Base-by-base conservation (phyloP, 2,113 vertebrate genomes). In the Meriones unguiculatus region DNA sequence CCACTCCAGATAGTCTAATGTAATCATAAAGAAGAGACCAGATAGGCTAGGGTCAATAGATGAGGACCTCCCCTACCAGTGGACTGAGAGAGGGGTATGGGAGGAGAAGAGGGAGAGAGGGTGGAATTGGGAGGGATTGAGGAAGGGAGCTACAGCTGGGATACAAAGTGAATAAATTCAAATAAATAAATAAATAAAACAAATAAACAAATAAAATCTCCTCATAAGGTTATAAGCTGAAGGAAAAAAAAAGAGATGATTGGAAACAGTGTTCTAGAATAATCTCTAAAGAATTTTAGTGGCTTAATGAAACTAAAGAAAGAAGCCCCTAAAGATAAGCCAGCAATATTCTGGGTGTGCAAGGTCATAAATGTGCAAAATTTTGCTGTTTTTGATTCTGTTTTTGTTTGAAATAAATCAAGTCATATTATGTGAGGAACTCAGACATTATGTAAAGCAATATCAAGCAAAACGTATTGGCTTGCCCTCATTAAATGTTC, bases 261-360 rank as follows among this genome's bases (percentile, higher is more conserved):
- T 46, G 24, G n/a, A 97, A 75, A 87, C 38, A 85, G 50, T 93
- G 76, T 97, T 96, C 76, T 97, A 90, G 75, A 97, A 91, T 84
- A 72, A 85, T 11, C n/a, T 32, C 5, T 85, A 41, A 93, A 7
- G 70, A 90, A 94, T 88, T 81, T 10, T 20, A 77, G 41, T 90
- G 12, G 17, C 87, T 92, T 89, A 82, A 90, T 89, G 57, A 72
- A 69, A 69, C 13, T 67, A 80, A 85, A 64, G 18, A 38, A 32
- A 65, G 75, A 93, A 87, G 46, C 54, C 78, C 32, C 87, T 64
- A 91, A 70, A 91, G 46, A 95, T 28, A 94, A 96, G 41, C 28
- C 17, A 67, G 75, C 14, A n/a, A 82, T 57, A 57, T 28, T 70
- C 6, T 75, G 67, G 38, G 35, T 50, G 7, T 54, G 32, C 62